These are phyloP conservation scores for Cygnus atratus DNA, from an alignment of 2,113 vertebrate genomes.

Conservation along the genomic window DNA sequence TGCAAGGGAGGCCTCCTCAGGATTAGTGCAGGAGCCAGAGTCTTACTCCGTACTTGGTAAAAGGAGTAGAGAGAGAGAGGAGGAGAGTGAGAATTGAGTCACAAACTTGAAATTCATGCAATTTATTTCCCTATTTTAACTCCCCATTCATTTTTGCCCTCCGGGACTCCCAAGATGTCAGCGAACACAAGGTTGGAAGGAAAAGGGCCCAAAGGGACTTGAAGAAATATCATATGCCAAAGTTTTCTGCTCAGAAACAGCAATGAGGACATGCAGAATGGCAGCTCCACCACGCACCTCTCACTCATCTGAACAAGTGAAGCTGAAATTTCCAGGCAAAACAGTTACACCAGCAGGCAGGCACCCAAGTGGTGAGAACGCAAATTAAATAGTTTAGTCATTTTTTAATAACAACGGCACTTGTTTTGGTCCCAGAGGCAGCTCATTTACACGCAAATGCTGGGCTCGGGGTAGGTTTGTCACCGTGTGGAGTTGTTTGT, in stretches of 20 bases:
- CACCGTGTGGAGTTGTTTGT: background rate
- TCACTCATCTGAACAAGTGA: background rate
- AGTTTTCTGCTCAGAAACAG: background rate
- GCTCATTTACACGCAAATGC: background rate
- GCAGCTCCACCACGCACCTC: background rate
- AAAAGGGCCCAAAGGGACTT: background rate
- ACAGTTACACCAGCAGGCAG: background rate
- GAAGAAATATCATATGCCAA: background rate
- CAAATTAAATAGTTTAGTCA: background rate
- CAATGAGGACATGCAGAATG: background rate
- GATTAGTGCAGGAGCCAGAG: background rate
- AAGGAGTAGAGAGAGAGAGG: no score
- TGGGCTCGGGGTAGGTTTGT: background rate
- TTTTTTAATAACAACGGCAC: background rate
- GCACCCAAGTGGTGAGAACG: no score
- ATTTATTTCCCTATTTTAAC: background rate
- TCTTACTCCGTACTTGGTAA: background rate
- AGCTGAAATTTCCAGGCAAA: background rate
- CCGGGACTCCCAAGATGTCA: background rate
- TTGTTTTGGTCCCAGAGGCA: background rate
- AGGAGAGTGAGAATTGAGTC: background rate
- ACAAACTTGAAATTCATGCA: background rate
- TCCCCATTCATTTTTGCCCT: background rate
- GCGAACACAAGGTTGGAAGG: background rate
- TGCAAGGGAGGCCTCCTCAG: accelerated